phyloP scores from a whole-genome alignment of 2,113 vertebrate species.

The Cryptotis parvus region DNA sequence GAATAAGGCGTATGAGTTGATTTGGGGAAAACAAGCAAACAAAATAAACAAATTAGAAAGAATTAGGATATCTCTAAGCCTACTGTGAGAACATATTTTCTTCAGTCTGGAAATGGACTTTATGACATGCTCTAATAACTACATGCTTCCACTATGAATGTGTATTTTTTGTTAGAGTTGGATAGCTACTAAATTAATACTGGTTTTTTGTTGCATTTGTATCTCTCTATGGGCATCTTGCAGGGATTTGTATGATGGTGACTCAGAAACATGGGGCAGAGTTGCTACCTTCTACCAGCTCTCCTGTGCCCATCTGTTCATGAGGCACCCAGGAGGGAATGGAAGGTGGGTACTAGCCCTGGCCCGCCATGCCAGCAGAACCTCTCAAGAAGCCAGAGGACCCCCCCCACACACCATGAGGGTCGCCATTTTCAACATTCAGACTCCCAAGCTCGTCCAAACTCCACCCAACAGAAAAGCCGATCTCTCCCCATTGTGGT shows the following conservation, averaged over 20 bases:
- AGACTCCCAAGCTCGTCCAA: no score
- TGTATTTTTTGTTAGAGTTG: not conserved
- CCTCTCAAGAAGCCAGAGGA: no score
- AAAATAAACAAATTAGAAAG: not conserved
- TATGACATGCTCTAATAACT: not conserved
- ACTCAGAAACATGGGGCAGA: no score
- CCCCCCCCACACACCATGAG: no score
- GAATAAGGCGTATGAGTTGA: not conserved
- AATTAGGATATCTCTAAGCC: not conserved
- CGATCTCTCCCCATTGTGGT: no score
- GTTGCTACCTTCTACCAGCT: no score
- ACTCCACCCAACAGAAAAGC: no score
- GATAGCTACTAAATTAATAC: not conserved
- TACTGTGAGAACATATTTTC: not conserved
- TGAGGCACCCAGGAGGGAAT: no score
- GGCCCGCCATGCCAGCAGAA: no score
- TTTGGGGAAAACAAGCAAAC: not conserved
- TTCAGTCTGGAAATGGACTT: not conserved
- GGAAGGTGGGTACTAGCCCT: no score
- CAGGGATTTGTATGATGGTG: not conserved
- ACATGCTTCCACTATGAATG: not conserved
- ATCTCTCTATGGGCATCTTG: not conserved
- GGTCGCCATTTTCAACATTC: no score
- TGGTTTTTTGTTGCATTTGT: slow-evolving; percentile 29
- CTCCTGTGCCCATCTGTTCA: no score